A percentile compares a stretch with the other conserved stretches of the same genome.
Evolutionary conservation across 2,888 invertebrate species (phyloP).

Genomic region (Hofmannophila pseudospretella): DNA sequence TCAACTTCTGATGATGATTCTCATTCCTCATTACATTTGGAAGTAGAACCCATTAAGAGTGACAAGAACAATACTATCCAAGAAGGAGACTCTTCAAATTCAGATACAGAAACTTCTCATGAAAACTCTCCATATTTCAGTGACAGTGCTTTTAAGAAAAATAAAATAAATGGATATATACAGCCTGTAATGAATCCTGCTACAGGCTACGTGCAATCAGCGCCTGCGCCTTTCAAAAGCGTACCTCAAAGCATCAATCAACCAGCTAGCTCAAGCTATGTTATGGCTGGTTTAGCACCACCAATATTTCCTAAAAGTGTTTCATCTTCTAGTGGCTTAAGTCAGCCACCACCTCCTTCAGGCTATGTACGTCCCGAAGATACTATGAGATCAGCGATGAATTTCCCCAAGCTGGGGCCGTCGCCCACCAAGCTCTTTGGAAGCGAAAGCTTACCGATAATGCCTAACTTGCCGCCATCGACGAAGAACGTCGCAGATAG

Average conservation of each 20-base stretch:
- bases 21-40: conserved; percentile 56
- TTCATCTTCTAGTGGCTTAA: conserved; percentile 28
- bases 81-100: conserved; percentile 39
- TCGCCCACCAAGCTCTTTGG: conserved; percentile 50
- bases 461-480: conserved; percentile 61
- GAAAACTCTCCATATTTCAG: conserved; percentile 52
- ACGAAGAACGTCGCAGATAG: conserved; percentile 51
- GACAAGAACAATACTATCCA: conserved; percentile 31
- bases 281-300: conserved; percentile 61
- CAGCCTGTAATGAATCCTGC: conserved; percentile 32
- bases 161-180: conserved; percentile 19
- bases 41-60: conserved; percentile 42
- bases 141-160: conserved; percentile 49
- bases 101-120: conserved; percentile 45
- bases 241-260: conserved; percentile 29
- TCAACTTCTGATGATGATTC: conserved; percentile 65
- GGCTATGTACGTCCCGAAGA: conserved; percentile 66
- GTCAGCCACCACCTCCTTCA: conserved; percentile 42
- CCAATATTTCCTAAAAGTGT: conserved; percentile 59
- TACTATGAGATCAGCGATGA: conserved; percentile 45
- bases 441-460: conserved; percentile 65
- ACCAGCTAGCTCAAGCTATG: conserved; percentile 61
- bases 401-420: conserved; percentile 50
- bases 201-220: conserved; percentile 50
- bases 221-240: conserved; percentile 32